Conservation (phyloP, 2,888 invertebrate genomes). For the Cheilosia scutellata region DNA sequence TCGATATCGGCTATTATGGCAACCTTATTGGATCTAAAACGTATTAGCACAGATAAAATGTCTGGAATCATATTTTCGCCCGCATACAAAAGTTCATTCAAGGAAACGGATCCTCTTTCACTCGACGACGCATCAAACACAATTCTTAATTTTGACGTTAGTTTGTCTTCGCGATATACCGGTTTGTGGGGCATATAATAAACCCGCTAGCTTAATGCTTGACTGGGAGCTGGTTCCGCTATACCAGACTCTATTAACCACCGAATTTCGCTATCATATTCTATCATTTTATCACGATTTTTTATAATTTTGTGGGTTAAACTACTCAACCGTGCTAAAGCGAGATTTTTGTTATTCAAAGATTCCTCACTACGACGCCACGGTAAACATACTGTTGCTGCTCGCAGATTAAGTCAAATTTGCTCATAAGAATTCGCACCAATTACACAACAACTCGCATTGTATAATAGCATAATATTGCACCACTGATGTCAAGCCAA, state of each 20-base stretch:
- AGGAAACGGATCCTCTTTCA: no score
- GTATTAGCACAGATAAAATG: conserved; percentile 54
- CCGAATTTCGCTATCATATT: no score
- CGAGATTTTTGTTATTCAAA: conserved; percentile 20
- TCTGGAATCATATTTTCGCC: conserved; percentile 63
- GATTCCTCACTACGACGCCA: not conserved
- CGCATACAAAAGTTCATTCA: conserved; percentile 60
- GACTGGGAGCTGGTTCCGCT: not conserved
- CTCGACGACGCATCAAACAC: no score
- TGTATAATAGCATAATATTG: no score
- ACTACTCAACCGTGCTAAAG: not conserved
- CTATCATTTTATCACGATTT: no score
- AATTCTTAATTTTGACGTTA: no score
- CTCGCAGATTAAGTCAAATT: no score
- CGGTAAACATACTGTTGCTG: conserved; percentile 2
- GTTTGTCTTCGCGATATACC: conserved; percentile 61
- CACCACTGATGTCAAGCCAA: no score
- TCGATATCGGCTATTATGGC: conserved; percentile 62
- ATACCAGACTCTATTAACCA: no score
- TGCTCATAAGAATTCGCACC: no score
- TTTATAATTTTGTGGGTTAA: conserved; percentile 23
- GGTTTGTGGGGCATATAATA: not conserved
- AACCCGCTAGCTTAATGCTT: conserved; percentile 1
- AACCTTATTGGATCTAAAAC: conserved; percentile 70
- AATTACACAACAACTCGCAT: no score